These are phyloP conservation scores for Poecilobothrus nobilitatus DNA, from an alignment of 2,888 invertebrate genomes.

Conservation along the genomic window DNA sequence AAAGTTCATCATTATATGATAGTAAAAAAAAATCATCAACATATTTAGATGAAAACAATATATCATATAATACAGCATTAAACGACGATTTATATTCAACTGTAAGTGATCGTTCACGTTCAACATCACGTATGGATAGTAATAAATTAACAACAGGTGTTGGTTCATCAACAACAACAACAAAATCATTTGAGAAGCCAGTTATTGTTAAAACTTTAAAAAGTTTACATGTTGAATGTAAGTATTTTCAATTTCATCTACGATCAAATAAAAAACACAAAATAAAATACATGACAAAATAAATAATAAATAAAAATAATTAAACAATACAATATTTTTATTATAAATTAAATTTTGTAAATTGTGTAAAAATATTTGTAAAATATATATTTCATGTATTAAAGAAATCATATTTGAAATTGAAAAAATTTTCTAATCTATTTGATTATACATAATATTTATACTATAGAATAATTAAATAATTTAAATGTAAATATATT, in stretches of 20 bases:
- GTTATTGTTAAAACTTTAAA: constrained; percentile 65
- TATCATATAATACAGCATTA: not conserved
- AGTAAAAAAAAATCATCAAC: constrained; percentile 8
- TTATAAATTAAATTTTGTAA: too few relatives aligned
- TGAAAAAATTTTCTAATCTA: too few relatives aligned
- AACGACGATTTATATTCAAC: not conserved
- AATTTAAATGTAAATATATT: too few relatives aligned
- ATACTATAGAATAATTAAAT: too few relatives aligned
- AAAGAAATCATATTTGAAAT: too few relatives aligned
- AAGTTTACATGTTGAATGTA: constrained; percentile 71
- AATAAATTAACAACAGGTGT: constrained; percentile 22
- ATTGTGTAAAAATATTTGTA: too few relatives aligned
- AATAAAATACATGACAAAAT: too few relatives aligned
- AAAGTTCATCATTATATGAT: not conserved
- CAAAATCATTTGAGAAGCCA: constrained; percentile 53
- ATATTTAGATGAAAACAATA: constrained; percentile 2
- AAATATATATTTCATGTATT: too few relatives aligned
- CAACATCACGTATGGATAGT: constrained; percentile 19
- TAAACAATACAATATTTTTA: too few relatives aligned
- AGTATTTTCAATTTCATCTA: constrained; percentile 43
- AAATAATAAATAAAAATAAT: too few relatives aligned
- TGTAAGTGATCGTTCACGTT: constrained; percentile 23
- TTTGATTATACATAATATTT: too few relatives aligned
- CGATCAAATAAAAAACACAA: too few relatives aligned
- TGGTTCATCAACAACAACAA: constrained; percentile 20